Base-by-base conservation (phyloP, 1,140 invertebrate species). In the Patella vulgata region DNA sequence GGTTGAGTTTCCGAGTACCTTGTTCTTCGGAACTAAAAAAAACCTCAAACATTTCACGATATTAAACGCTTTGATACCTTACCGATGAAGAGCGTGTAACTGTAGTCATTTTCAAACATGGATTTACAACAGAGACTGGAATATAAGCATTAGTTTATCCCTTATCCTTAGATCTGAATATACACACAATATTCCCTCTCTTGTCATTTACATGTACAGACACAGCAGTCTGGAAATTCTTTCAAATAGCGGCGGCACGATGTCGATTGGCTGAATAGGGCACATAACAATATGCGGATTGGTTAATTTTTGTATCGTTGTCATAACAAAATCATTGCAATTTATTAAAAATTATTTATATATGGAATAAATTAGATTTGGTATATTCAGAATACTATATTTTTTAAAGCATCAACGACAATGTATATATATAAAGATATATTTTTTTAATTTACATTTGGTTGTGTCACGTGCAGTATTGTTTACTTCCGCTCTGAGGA, bases 221-320 rank as follows among this genome's bases (percentile, higher is more conserved):
- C 44, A 63, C 61, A 64, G 48, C 56, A 68, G 48, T 43, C 55
- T 52, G 68, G 66, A 66, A 64, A 51, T 39, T 51, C 52, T 65
- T 75, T 62, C 67, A 73, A 75, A 70, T 59, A 60, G 39, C 46
- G 60, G 66, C 70, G 68, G 70, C 54, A 59, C n/a, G 39, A 6
- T n/a, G 66, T 48, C 63, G 47, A 75, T 75, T 75, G 71, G 73
- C 27, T 50, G 28, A 56, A 43, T 28, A 12, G 21, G 27, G 31
- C 46, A 43, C 66, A 63, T 44, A 69, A 75, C 73, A 73, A 55
- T 31, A 57, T 66, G 66, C 42, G 69, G 48, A 75, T 75, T 75
- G 73, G 73, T 46, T 42, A 51, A 66, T 46, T 17, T 54, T 14
- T 36, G 6, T 14, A 5, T 5, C 6, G 33, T 36, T 36, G 33